A percentile compares a stretch with the other conserved stretches of the same genome.
These are phyloP conservation scores for Melipona bicolor DNA, from an alignment of 2,888 invertebrate species.

Conservation along the genomic window DNA sequence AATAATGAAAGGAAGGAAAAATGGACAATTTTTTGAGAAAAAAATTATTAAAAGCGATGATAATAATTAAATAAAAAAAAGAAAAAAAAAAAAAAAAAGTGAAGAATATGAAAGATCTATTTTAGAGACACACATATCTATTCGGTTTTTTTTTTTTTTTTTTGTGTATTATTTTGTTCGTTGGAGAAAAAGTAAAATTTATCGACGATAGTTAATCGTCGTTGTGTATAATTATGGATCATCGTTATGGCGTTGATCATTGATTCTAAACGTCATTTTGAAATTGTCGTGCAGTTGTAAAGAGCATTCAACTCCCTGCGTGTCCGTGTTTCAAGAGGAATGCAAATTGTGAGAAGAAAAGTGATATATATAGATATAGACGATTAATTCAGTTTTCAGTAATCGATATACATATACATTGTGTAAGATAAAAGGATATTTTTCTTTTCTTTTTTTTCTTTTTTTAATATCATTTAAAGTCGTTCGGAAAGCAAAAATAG, in stretches of 20 bases:
- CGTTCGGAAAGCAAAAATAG: constrained; percentile 47
- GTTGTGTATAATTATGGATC: constrained; percentile 31
- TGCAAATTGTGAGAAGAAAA: constrained; percentile 33
- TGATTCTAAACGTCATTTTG: constrained; percentile 44
- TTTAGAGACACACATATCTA: constrained; percentile 76
- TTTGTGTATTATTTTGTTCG: constrained; percentile 47
- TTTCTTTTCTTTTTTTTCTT: constrained; percentile 38
- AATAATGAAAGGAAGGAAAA: constrained; percentile 46
- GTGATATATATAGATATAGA: constrained; percentile 39
- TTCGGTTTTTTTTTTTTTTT: constrained; percentile 73
- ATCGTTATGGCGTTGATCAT: constrained; percentile 33
- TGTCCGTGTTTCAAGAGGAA: constrained; percentile 33
- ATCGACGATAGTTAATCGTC: constrained; percentile 38
- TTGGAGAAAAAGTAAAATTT: constrained; percentile 32
- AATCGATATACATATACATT: constrained; percentile 29
- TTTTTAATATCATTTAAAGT: constrained; percentile 40
- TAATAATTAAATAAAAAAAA: constrained; percentile 62
- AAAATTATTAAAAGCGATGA: constrained; percentile 68
- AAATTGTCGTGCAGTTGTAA: constrained; percentile 37
- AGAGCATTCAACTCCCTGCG: constrained; percentile 29
- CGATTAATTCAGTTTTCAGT: constrained; percentile 56
- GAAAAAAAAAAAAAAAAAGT: constrained; percentile 16
- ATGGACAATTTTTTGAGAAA: constrained; percentile 69
- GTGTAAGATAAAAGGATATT: constrained; percentile 23
- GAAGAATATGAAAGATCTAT: constrained; percentile 71